Base-by-base conservation (phyloP, 2,113 vertebrate species). In the Corythornis cristatus region DNA sequence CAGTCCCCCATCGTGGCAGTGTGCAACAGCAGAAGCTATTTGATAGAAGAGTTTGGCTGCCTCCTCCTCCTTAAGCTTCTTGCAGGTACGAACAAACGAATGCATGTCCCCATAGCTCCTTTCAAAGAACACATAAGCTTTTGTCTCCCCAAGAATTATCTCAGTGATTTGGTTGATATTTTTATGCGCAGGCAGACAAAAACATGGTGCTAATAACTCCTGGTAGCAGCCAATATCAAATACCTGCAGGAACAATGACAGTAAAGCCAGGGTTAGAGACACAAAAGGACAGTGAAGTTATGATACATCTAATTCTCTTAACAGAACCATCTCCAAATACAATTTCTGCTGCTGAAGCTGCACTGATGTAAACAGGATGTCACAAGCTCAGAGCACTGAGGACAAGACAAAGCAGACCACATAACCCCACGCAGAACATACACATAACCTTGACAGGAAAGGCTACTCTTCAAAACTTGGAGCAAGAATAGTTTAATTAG, bases 101-200 rank as follows among this genome's bases (percentile, higher is more conserved):
- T 99, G 99, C 99, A 99, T 99, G 98, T 99, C 99, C 75, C 99
- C 99, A 98, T 99, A 98, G 98, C 99, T 99, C 61, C 98, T 98
- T 97, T 99, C 99, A 71, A 99, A 99, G 98, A 99, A 99, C 95
- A 99, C 99, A 29, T 99, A 99, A 0, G 99, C 99, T 86, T 99
- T 98, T 82, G 98, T 98, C 96, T 99, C 99, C 76, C 99, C 99
- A 70, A 99, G 98, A 96, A 99, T 96, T 92, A 99, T 99, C 97
- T 99, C 99, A 78, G 99, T 98, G 97, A 99, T 99, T 97, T 99
- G 99, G 98, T 99, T 99, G 97, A 99, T 99, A 97, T 99, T 99
- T 98, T 98, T 98, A 95, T 99, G 99, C 8, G 98, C 98, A 88
- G 99, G 98, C 97, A 99, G 98, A 95, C 98, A 99, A 83, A 99